phyloP scores from a whole-genome alignment of 2,113 vertebrate genomes.

The Lethenteron reissneri region DNA sequence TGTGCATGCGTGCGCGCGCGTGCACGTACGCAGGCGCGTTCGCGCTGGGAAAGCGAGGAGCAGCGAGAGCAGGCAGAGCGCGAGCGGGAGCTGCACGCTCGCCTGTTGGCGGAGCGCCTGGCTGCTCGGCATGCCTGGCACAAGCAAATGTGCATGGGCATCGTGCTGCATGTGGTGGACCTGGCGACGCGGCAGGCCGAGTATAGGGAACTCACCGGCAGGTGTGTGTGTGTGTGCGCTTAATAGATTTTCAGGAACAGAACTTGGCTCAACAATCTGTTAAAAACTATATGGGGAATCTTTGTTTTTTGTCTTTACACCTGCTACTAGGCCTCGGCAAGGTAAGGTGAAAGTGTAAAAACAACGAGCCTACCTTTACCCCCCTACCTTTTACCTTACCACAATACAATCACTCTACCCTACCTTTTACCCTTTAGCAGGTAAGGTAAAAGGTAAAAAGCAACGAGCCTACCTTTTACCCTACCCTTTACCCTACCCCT shows the following conservation, averaged over 20 bases:
- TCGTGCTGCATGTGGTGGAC: constrained; percentile 52
- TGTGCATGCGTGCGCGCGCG: background rate
- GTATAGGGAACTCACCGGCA: constrained; percentile 39
- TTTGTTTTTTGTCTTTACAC: too few relatives aligned
- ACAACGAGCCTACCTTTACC: too few relatives aligned
- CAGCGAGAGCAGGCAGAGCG: constrained; percentile 28
- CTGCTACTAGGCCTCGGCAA: too few relatives aligned
- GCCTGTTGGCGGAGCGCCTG: constrained; percentile 31
- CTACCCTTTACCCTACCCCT: too few relatives aligned
- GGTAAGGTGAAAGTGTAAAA: too few relatives aligned
- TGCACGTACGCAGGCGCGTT: background rate
- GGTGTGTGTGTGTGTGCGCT: constrained; percentile 31
- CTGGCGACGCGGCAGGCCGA: constrained; percentile 49
- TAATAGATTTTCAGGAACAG: background rate
- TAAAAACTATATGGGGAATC: background rate
- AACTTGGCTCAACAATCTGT: background rate
- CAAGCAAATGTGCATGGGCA: constrained; percentile 31
- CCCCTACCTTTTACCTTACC: too few relatives aligned
- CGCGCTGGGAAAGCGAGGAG: constrained; percentile 24
- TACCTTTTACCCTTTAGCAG: too few relatives aligned
- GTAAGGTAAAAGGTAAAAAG: too few relatives aligned
- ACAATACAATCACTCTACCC: too few relatives aligned
- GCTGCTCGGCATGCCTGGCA: constrained; percentile 36
- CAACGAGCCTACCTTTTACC: too few relatives aligned
- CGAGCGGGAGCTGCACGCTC: constrained; percentile 31